Evolutionary conservation across 2,888 invertebrate species (phyloP), one percentile per base, ranked within the genome.

Genomic region (Nephrotoma flavescens): DNA sequence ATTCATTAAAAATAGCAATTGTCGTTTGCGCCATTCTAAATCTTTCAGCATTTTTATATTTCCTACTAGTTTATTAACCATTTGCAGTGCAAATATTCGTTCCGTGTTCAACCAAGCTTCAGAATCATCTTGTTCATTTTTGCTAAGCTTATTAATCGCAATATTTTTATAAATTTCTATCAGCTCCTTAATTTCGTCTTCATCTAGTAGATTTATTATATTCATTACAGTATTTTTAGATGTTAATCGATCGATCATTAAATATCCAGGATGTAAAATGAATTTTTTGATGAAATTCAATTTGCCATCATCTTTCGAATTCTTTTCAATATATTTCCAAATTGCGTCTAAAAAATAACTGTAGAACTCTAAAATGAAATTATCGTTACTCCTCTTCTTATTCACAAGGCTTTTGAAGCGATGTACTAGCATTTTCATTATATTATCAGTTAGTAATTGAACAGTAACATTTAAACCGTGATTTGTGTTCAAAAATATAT

Each of bases 231-330:
- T 90, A 89, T 94, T 94, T 12, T 93, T 94, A 11, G 94, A 93
- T 31, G 95, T 95, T 44, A 94, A 94, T 91, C 95, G 95, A 89
- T 96, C 95, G 88, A 96, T 94, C 90, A 95, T 94, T 87, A 96
- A 93, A 89, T 94, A 94, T 4, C 96, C 96, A 0, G 96, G 95
- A 89, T 94, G 92, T 84, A 95, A 92, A 9, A 96, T 91, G 0
- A 96, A 90, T 89, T 94, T 94, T 87, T 94, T 94, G 52, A 96
- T 90, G 4, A 94, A 92, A 7, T 92, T 91, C 1, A 95, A 91
- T 90, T 94, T 94, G 0, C 92, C 91, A 89, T 92, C 92, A 47
- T 92, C 92, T 44, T 92, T 91, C 87, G 92, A 93, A 19, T 94
- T 89, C 57, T 92, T 91, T 88, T 92, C 92, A 94, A 90, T 86